Evolutionary conservation across 2,888 invertebrate genomes (phyloP), one percentile per base, ranked within the genome.

Genomic region (Xestia sexstrigata): DNA sequence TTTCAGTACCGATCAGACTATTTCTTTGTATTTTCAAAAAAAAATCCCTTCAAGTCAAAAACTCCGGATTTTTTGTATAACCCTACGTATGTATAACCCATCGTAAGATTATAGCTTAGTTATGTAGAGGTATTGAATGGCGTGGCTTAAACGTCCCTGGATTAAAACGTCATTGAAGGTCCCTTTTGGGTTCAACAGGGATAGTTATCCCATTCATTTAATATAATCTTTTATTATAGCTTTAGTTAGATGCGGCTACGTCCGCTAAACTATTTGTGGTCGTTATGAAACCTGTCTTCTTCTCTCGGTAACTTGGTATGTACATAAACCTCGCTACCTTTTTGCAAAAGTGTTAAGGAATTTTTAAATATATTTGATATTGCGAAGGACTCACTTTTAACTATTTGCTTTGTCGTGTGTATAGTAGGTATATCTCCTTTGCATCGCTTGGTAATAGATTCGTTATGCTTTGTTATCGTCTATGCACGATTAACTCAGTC

Each of bases 111-210:
- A 81, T 60, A 20, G 63, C 39, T 63, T 55, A 75, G 63, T 49
- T 26, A 52, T 76, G 70, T 76, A 49, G 26, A 67, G 70, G 45
- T 71, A 67, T 74, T 76, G 58, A 78, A 82, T 65, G 49, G 60
- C 60, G 65, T 23, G 55, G 73, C 60, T 82, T 82, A 76, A 82
- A 39, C 30, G 73, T 47, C 70, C 75, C 69, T 52, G 52, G 85
- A 82, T 86, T 78, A 82, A 78, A 76, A 68, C 47, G 45, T 72
- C 72, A 70, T 81, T 55, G 69, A 55, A 63, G 60, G 49, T 15
- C 78, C 76, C 60, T 74, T 68, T 70, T 74, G 68, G 68, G 39
- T 69, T 63, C 35, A 17, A 65, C 23, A 6, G 49, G 30, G 62
- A 81, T 55, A 72, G 81, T 49, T 55, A 42, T n/a, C 23, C 60